Percentiles rank a stretch among this genome's conserved stretches.
Evolutionary conservation across 2,888 invertebrate species (phyloP).

Genomic region (Pandemis corylana): DNA sequence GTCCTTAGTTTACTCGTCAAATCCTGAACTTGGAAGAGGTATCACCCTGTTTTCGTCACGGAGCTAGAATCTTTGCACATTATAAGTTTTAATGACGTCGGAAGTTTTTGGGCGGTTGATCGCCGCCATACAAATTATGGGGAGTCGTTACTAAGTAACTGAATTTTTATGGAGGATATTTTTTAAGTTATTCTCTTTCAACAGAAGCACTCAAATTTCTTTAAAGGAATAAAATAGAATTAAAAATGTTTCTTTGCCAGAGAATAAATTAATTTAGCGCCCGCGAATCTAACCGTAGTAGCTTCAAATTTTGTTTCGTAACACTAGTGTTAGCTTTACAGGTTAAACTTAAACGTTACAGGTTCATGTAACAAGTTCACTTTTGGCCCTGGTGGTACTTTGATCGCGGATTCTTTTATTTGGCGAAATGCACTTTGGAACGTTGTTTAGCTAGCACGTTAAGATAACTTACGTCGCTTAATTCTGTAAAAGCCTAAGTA

Average conservation of each 20-base stretch:
- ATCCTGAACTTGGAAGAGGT: slow-evolving; percentile 44
- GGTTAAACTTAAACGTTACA: background rate
- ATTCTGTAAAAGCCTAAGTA: no score
- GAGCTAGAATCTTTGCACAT: slow-evolving; percentile 46
- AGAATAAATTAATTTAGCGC: slow-evolving; percentile 62
- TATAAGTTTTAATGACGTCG: slow-evolving; percentile 66
- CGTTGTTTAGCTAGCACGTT: no score
- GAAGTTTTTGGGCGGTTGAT: slow-evolving; percentile 56
- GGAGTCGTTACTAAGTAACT: slow-evolving; percentile 52
- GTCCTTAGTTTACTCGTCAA: slow-evolving; percentile 23
- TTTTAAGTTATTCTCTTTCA: slow-evolving; percentile 55
- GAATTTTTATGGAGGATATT: slow-evolving; percentile 50
- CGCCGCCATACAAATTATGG: slow-evolving; percentile 62
- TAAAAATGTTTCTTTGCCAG: slow-evolving; percentile 60
- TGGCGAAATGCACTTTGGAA: no score
- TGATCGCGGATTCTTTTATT: no score
- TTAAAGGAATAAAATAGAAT: slow-evolving; percentile 52
- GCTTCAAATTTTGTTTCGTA: slow-evolving; percentile 7
- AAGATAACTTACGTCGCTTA: no score
- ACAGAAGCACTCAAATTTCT: slow-evolving; percentile 52
- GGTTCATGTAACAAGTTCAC: no score
- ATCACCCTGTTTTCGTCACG: slow-evolving; percentile 48
- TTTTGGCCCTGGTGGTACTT: no score
- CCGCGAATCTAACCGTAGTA: slow-evolving; percentile 39
- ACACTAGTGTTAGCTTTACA: background rate